A percentile compares a stretch with the other conserved stretches of the same genome.
phyloP scores from a whole-genome alignment of 2,113 vertebrate species.

The Chloropsis hardwickii region DNA sequence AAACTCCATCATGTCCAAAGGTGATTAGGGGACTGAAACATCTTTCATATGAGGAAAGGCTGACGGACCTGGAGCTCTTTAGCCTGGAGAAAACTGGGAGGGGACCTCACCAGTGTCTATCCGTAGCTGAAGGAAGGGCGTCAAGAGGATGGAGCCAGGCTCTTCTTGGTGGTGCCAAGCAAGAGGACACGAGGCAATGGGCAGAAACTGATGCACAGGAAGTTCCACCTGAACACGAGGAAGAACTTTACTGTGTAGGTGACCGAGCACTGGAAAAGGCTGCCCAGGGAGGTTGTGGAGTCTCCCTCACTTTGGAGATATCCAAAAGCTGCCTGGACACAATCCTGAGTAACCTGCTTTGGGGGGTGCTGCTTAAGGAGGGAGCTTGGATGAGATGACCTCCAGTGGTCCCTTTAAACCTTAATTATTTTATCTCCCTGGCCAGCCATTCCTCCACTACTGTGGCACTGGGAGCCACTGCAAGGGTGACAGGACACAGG shows the following conservation, averaged over 20 bases:
- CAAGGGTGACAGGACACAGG: fast-evolving
- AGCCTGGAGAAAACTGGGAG: neutral
- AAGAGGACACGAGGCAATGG: neutral
- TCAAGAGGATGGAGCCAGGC: neutral
- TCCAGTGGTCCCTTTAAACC: neutral
- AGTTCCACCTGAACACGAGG: neutral
- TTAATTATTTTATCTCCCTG: neutral
- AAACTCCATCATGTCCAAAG: neutral
- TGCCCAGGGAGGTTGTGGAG: neutral
- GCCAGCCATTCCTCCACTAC: fast-evolving
- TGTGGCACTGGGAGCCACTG: neutral
- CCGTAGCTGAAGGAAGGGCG: neutral
- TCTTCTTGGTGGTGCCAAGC: neutral
- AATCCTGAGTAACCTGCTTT: fast-evolving
- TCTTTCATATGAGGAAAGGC: neutral
- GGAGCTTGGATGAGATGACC: neutral
- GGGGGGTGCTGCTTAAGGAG: neutral
- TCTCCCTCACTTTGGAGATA: neutral
- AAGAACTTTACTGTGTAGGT: neutral
- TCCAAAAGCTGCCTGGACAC: neutral
- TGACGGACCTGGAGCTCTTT: neutral
- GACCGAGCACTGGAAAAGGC: neutral
- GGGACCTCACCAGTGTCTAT: neutral
- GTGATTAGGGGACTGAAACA: neutral
- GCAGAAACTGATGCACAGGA: neutral